These are phyloP conservation scores for Sylvilagus floridanus DNA, from an alignment of 2,797 vertebrate species.

Conservation along the genomic window DNA sequence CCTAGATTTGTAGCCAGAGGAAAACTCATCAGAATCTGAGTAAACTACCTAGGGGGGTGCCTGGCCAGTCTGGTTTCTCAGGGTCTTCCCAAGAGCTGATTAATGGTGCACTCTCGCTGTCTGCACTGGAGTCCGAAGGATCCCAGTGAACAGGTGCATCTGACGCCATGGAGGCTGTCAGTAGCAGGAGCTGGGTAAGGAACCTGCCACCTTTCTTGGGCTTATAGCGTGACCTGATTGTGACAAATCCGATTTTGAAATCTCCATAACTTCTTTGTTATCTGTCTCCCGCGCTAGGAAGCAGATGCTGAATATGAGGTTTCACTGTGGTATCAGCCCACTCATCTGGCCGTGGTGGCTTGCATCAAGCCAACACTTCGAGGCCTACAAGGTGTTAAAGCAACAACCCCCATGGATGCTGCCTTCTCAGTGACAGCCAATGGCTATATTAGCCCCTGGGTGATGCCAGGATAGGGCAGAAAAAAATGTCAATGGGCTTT, in stretches of 20 bases:
- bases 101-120: background rate
- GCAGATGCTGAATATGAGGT: constrained; percentile 48
- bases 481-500: constrained; percentile 7
- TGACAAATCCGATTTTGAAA: constrained; percentile 19
- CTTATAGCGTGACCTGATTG: background rate
- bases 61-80: background rate
- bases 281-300: constrained; percentile 33
- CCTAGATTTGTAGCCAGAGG: background rate
- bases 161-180: background rate
- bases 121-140: background rate
- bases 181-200: background rate
- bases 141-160: background rate
- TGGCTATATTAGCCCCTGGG: constrained; percentile 1
- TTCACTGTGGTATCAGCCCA: constrained; percentile 54
- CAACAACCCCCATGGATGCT: constrained; percentile 11
- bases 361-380: background rate
- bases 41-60: background rate
- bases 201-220: background rate
- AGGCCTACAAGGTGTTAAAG: constrained; percentile 51
- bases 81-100: background rate
- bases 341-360: constrained; percentile 49
- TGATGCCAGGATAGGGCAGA: background rate
- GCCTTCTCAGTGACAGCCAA: constrained; percentile 68
- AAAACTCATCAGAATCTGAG: background rate
- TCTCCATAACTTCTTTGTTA: background rate